Evolutionary conservation across 2,797 vertebrate genomes (phyloP).

Genomic region (Margarornis squamiger): DNA sequence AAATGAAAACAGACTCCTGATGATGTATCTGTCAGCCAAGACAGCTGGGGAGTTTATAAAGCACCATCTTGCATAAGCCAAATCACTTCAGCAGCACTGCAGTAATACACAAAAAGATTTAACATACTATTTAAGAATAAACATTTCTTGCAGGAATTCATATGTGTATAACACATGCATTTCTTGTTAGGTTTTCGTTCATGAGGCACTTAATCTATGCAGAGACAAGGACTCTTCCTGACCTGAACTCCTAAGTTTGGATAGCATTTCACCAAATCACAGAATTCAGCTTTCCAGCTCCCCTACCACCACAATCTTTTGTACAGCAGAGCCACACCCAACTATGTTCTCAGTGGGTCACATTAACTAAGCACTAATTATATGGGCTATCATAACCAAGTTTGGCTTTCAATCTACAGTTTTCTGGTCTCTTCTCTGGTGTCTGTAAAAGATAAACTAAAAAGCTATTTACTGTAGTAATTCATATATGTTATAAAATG

Average conservation of each 20-base stretch:
- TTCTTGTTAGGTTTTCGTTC: not conserved
- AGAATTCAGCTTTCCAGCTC: not conserved
- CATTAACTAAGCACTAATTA: not conserved
- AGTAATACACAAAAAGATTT: not conserved
- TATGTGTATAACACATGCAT: not conserved
- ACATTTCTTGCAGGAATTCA: not conserved
- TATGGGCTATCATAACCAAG: not conserved
- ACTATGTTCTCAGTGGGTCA: not conserved
- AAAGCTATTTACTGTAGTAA: not conserved
- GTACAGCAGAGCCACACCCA: not conserved
- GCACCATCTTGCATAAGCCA: not conserved
- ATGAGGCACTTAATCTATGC: not conserved
- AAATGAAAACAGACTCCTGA: not conserved
- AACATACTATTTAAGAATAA: not conserved
- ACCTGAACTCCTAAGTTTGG: not conserved
- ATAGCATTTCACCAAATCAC: not conserved
- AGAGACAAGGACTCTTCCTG: not conserved
- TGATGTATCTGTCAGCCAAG: not conserved
- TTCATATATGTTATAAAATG: not conserved
- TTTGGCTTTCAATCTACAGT: not conserved
- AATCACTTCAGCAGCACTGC: not conserved
- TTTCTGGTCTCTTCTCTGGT: not conserved
- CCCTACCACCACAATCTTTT: not conserved
- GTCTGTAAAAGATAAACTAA: not conserved
- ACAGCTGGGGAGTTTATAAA: not conserved